A percentile compares a stretch with the other conserved stretches of the same genome.
Conservation (phyloP, 2,797 vertebrate genomes). For the Xenentodon cancila region DNA sequence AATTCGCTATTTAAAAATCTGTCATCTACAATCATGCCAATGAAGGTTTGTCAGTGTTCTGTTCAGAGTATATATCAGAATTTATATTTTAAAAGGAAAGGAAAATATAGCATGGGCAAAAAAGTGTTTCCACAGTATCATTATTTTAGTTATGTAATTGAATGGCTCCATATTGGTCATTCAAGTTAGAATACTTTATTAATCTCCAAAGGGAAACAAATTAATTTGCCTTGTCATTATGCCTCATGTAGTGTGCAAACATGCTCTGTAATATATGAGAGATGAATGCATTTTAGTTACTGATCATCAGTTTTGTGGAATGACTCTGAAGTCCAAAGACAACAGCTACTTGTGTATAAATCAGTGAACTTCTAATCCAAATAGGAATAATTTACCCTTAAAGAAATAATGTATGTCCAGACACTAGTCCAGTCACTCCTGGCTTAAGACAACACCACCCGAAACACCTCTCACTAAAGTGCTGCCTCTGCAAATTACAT, state of each 20-base stretch:
- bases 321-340: constrained; percentile 6
- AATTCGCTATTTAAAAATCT: constrained; percentile 14
- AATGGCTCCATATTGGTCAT: background rate
- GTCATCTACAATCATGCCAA: constrained; percentile 27
- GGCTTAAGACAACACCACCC: background rate
- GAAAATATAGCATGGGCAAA: background rate
- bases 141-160: background rate
- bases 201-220: no score
- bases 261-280: constrained; percentile 1
- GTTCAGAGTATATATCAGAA: background rate
- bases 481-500: no score
- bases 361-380: constrained; percentile 2
- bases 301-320: constrained; percentile 1
- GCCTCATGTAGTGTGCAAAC: constrained; percentile 11
- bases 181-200: background rate
- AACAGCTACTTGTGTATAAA: constrained; percentile 9
- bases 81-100: constrained; percentile 18
- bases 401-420: constrained; percentile 1
- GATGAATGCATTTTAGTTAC: constrained; percentile 4
- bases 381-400: constrained; percentile 6
- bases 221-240: background rate
- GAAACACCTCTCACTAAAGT: no score
- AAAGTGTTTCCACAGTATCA: background rate
- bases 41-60: constrained; percentile 3
- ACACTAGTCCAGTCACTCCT: constrained; percentile 7